A percentile compares a stretch with the other conserved stretches of the same genome.
These are phyloP conservation scores for Anguilla japonica DNA, from an alignment of 2,113 vertebrate species.

Conservation along the genomic window DNA sequence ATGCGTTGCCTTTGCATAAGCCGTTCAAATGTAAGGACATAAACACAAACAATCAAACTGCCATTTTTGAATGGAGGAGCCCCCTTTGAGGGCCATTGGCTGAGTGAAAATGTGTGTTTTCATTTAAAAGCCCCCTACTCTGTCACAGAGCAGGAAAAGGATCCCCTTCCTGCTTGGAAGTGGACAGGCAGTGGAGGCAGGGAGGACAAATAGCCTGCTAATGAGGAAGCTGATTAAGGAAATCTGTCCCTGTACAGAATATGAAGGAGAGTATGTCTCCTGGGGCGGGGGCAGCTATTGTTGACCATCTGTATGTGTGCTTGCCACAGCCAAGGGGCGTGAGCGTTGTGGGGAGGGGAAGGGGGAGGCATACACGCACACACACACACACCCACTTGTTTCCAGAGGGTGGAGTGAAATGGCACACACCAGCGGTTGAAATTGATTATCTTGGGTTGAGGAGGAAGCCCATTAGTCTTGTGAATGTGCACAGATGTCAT, in stretches of 20 bases:
- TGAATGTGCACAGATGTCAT: constrained; percentile 74
- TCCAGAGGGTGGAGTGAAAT: constrained; percentile 66
- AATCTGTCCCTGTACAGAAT: constrained; percentile 72
- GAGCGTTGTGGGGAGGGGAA: constrained; percentile 43
- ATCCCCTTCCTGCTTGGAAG: constrained; percentile 35
- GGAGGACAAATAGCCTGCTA: constrained; percentile 65
- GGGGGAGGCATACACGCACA: too few relatives aligned
- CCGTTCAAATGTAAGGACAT: neutral
- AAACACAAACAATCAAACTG: neutral
- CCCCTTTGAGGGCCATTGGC: constrained; percentile 53
- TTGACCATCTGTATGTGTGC: constrained; percentile 83
- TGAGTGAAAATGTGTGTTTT: constrained; percentile 59
- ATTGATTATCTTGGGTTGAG: constrained; percentile 81
- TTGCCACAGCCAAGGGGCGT: constrained; percentile 59
- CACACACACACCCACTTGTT: constrained; percentile 56
- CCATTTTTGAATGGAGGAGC: neutral
- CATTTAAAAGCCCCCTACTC: constrained; percentile 57
- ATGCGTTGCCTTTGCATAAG: neutral
- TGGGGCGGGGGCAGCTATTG: constrained; percentile 72
- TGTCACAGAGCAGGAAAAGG: constrained; percentile 22
- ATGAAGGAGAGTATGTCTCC: constrained; percentile 61
- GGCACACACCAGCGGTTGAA: constrained; percentile 79
- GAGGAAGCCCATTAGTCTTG: constrained; percentile 67
- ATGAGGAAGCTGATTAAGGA: constrained; percentile 76
- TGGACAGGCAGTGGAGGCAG: constrained; percentile 54